Evolutionary conservation across 2,797 vertebrate genomes (phyloP).

Genomic region (Sebastes minor): DNA sequence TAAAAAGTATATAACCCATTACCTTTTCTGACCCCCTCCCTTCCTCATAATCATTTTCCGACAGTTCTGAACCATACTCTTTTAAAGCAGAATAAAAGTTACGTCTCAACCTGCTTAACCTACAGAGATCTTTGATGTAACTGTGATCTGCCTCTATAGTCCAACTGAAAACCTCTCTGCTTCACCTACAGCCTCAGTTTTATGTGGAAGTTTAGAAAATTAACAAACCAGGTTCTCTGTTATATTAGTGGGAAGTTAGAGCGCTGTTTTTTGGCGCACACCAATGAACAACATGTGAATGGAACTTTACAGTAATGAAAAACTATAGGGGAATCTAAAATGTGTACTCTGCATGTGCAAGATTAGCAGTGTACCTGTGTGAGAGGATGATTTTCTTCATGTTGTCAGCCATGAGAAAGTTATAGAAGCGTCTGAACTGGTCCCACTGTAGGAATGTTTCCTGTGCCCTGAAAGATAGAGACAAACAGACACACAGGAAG

Average conservation of each 20-base stretch:
- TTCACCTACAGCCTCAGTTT: background rate
- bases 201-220: background rate
- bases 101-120: background rate
- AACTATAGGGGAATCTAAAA: background rate
- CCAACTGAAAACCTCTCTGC: background rate
- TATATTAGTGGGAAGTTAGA: background rate
- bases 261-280: background rate
- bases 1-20: background rate
- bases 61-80: background rate
- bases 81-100: background rate
- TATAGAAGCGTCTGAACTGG: conserved; percentile 96
- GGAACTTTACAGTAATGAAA: background rate
- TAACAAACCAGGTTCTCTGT: background rate
- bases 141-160: background rate
- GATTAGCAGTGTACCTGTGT: conserved; percentile 87
- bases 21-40: background rate
- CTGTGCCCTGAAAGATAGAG: conserved; percentile 87
- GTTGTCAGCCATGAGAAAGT: conserved; percentile 99
- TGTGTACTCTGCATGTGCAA: background rate
- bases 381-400: conserved; percentile 99
- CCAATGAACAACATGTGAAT: background rate
- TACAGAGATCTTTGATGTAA: background rate
- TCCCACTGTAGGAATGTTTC: conserved; percentile 99
- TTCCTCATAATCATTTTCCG: background rate
- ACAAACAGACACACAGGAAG: conserved; percentile 56